These are phyloP conservation scores for Bombus superbus DNA, from an alignment of 1,140 invertebrate species.

Conservation along the genomic window DNA sequence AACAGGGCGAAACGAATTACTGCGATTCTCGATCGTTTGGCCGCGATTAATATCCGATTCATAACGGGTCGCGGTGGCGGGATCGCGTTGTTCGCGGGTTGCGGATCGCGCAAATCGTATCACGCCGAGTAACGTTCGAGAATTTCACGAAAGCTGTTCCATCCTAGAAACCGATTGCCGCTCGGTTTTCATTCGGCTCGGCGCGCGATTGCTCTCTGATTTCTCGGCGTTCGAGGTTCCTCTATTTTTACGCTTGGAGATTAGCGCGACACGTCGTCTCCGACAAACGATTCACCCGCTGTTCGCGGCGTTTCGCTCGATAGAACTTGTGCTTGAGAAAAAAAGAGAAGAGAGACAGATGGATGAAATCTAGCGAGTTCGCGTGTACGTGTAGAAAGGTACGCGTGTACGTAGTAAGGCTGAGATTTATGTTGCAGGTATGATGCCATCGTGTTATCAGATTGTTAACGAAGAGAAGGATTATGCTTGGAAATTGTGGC, in stretches of 20 bases:
- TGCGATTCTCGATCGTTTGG: conserved; percentile 34
- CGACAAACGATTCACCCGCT: not conserved
- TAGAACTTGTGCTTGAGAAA: not conserved
- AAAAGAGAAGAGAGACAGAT: not conserved
- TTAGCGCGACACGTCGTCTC: conserved; percentile 2
- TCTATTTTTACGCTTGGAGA: conserved; percentile 6
- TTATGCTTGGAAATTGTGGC: not conserved
- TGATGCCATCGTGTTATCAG: not conserved
- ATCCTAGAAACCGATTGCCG: conserved; percentile 13
- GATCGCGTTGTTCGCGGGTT: not conserved
- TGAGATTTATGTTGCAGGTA: not conserved
- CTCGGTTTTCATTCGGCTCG: no score
- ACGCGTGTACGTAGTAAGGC: no score
- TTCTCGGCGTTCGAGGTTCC: not conserved
- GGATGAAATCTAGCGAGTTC: no score
- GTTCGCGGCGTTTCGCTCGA: not conserved
- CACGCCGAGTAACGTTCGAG: not conserved
- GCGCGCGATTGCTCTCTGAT: conserved; percentile 30
- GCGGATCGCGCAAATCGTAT: conserved; percentile 37
- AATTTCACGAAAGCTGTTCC: not conserved
- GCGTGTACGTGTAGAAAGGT: no score
- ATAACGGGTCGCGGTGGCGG: not conserved
- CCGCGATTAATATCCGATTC: conserved; percentile 51
- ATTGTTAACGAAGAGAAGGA: not conserved
- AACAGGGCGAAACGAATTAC: conserved; percentile 42